Base-by-base conservation (phyloP, 2,113 vertebrate species). In the Danionella cerebrum region DNA sequence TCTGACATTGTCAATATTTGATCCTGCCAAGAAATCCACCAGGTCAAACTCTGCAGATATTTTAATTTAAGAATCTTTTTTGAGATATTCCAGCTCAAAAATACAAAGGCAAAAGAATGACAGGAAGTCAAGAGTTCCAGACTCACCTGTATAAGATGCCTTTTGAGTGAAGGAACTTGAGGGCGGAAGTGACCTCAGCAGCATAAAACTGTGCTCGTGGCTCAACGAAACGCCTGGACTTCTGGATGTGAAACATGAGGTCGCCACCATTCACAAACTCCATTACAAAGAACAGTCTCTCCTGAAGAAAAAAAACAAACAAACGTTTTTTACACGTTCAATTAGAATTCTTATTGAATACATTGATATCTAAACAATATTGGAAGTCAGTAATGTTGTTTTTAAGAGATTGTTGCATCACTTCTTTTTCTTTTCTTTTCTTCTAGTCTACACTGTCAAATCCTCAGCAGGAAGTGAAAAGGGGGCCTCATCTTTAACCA, bases 211-310 rank as follows among this genome's bases (percentile, higher is more conserved):
- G 87, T 0, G 94, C 96, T n/a, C 95, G 87, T 3, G 80, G 78
- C 72, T 98, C 96, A 0, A 97, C 94, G 31, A 99, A 99, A 54
- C 94, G 93, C 38, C 96, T 92, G 0, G 93, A 97, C 83, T 96
- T 98, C 87, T 99, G 96, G 73, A 99, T 99, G 80, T 99, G 96
- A 83, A 98, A 99, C 96, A 99, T 98, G 75, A 99, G 82, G 66
- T 99, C 96, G 0, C 96, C 96, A 0, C 96, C 96, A 1, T 97
- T 99, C 50, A 98, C 96, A 72, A 98, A 99, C 83, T 99, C 96
- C 96, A 99, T 99, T 77, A 99, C 95, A 18, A 99, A 99, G 86
- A 97, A 99, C 52, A 99, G 90, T 24, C 94, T 94, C 62, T 98
- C 95, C 96, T 99, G 77, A n/a, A 29, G 65, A 27, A 54, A 2